Percentiles rank a stretch among this genome's conserved stretches.
Conservation (phyloP, 1,140 invertebrate species). For the Drosophila ohnishii region DNA sequence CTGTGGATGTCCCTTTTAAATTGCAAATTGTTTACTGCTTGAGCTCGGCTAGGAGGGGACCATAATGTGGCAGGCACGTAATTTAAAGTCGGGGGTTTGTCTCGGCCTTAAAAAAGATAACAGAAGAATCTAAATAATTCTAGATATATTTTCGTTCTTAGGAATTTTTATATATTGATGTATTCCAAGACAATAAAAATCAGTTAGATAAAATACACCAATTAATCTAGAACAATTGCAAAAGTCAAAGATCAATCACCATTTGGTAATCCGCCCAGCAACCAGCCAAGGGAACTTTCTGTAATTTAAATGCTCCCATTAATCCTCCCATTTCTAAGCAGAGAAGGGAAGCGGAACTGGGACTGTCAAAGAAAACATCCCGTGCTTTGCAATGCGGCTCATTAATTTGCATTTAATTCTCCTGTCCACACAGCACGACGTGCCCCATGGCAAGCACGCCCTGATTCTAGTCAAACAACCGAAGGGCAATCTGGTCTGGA, state of each 20-base stretch:
- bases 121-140: not conserved
- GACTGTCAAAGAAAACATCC: constrained; percentile 40
- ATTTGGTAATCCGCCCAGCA: constrained; percentile 5
- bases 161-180: not conserved
- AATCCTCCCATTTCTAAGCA: constrained; percentile 13
- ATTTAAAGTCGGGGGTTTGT: constrained; percentile 1
- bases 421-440: constrained; percentile 86
- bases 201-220: not conserved
- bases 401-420: constrained; percentile 79
- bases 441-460: constrained; percentile 92
- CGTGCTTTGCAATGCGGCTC: constrained; percentile 41
- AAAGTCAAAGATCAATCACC: constrained; percentile 37
- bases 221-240: constrained; percentile 14
- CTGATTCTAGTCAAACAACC: constrained; percentile 92
- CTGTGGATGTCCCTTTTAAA: constrained; percentile 23
- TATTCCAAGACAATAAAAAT: not conserved
- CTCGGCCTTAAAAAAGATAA: not conserved
- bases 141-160: not conserved
- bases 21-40: constrained; percentile 37
- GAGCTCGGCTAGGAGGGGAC: not conserved
- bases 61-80: constrained; percentile 12
- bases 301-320: constrained; percentile 49
- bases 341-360: constrained; percentile 1
- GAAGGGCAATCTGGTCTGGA: constrained; percentile 92
- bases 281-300: not conserved